Evolutionary conservation across 2,797 vertebrate species (phyloP), one percentile per base, ranked within the genome.

Genomic region (Hemibagrus guttatus): DNA sequence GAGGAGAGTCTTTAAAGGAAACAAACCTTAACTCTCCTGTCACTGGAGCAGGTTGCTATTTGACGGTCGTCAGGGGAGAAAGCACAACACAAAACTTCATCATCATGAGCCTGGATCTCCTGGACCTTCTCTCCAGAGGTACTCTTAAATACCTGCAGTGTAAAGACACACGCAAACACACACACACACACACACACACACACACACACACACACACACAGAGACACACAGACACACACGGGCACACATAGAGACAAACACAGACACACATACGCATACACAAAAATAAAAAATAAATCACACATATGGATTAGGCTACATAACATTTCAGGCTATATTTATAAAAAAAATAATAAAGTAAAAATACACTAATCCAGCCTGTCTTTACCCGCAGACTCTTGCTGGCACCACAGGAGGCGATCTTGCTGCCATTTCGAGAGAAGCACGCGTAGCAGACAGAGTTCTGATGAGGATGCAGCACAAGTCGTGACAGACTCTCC

Each of bases 401-500:
- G 94, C 96, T 96, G 90, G 96, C 96, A 85, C 98, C 98, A 93
- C 98, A 97, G 31, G 98, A 97, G 86, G 97, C 98, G 66, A 99
- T 96, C 93, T 96, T 97, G 87, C 95, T 90, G 81, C 96, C 97
- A 31, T 98, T 95, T 54, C 95, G 95, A 81, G 98, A 99, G 94
- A 99, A 99, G 92, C 98, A 98, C 75, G 98, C 97, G 9, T 97
- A 96, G 92, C 97, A 97, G 89, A 99, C 93, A 63, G 97, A 96
- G 91, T 97, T 97, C 94, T 96, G 97, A 42, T 98, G 97, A 6
- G 98, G 97, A 84, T 97, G 97, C 89, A 99, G 95, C 88, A 99
- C 97, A 91, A 99, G 93, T 42, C 94, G 97, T 79, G 96, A 97
- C 88, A 97, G 94, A 88, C 94, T 97, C 93, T 97, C 96, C 90